Evolutionary conservation across 2,888 invertebrate genomes (phyloP).

Genomic region (Biston stratarius): DNA sequence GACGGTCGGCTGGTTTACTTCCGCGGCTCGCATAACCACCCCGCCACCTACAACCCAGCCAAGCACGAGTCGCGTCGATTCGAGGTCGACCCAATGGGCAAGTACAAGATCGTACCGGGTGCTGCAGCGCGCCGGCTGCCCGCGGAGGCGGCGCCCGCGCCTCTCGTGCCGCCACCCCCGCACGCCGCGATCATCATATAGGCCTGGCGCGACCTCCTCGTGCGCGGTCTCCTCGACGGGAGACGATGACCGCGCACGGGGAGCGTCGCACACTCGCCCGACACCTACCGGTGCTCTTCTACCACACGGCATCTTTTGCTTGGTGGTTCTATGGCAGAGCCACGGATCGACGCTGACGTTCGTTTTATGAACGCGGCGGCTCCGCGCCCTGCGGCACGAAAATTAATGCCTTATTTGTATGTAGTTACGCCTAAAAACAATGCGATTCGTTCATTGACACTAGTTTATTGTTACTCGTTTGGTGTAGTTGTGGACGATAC

Average conservation of each 20-base stretch:
- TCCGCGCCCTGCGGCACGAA: constrained; percentile 39
- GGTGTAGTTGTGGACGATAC: constrained; percentile 37
- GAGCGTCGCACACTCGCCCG: constrained; percentile 68
- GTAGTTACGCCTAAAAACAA: constrained; percentile 52
- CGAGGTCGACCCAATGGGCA: constrained; percentile 81
- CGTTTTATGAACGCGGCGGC: constrained; percentile 27
- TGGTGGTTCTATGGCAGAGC: constrained; percentile 4
- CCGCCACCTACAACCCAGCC: constrained; percentile 76
- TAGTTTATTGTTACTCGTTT: constrained; percentile 27
- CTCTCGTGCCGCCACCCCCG: constrained; percentile 68
- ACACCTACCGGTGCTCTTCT: constrained; percentile 18
- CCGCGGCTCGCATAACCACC: constrained; percentile 79
- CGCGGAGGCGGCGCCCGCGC: constrained; percentile 50
- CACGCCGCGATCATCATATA: constrained; percentile 78
- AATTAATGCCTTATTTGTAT: constrained; percentile 55
- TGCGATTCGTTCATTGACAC: constrained; percentile 36
- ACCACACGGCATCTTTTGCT: not conserved
- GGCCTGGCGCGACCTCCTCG: constrained; percentile 86
- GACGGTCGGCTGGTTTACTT: constrained; percentile 82
- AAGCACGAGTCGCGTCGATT: constrained; percentile 81
- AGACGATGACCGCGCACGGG: constrained; percentile 71
- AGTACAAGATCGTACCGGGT: constrained; percentile 80
- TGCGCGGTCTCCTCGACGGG: constrained; percentile 76
- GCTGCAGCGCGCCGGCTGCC: constrained; percentile 55
- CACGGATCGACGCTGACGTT: constrained; percentile 8